Conservation (phyloP, 2,797 vertebrate genomes). For the Pitangus sulphuratus region DNA sequence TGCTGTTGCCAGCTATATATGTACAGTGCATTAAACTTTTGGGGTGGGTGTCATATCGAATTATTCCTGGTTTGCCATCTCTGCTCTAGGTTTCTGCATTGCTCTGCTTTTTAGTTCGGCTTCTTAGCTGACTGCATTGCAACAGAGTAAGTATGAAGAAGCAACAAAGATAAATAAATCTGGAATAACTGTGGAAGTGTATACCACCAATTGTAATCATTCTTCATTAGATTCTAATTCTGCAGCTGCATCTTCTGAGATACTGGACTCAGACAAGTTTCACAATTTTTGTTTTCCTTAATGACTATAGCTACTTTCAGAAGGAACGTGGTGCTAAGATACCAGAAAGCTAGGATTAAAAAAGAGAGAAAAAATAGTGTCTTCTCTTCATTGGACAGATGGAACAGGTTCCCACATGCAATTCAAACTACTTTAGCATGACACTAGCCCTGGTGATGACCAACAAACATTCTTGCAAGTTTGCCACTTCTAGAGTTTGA, state of each 20-base stretch:
- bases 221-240: neutral
- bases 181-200: neutral
- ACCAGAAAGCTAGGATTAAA: neutral
- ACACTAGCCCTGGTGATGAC: neutral
- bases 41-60: neutral
- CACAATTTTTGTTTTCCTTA: neutral
- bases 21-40: neutral
- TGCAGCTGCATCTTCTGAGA: neutral
- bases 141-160: neutral
- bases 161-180: neutral
- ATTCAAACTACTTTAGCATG: neutral
- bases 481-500: neutral
- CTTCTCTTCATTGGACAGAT: neutral
- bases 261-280: neutral
- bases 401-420: neutral
- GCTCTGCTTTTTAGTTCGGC: neutral
- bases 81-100: neutral
- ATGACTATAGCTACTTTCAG: neutral
- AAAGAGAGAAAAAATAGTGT: neutral
- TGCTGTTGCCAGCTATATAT: neutral
- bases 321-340: neutral
- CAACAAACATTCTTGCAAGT: neutral
- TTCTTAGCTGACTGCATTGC: neutral
- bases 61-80: neutral
- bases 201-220: neutral